Evolutionary conservation across 2,888 invertebrate genomes (phyloP).

Genomic region (Synergus itoensis): DNA sequence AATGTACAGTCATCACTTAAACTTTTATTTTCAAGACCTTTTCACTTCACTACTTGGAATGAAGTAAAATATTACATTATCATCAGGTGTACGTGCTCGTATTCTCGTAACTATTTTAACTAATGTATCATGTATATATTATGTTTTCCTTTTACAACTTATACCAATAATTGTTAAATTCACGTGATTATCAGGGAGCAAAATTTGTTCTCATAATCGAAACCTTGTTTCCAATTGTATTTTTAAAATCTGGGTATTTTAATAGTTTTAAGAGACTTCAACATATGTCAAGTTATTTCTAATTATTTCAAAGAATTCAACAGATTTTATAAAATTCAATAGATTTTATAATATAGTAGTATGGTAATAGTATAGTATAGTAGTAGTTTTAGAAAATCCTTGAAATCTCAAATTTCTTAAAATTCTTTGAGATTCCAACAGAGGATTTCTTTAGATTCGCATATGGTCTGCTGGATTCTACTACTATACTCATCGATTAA

Average conservation of each 20-base stretch:
- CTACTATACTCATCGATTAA: constrained; percentile 9
- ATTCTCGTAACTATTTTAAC: constrained; percentile 5
- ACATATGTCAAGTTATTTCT: too few species aligned
- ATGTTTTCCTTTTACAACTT: constrained; percentile 10
- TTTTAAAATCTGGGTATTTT: background rate
- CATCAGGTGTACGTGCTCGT: constrained; percentile 8
- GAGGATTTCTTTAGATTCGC: constrained; percentile 4
- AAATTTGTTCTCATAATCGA: background rate
- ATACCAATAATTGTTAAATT: constrained; percentile 5
- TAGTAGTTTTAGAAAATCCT: too few species aligned
- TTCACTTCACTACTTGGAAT: background rate
- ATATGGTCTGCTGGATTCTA: constrained; percentile 16
- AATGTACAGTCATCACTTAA: background rate
- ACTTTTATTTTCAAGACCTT: background rate
- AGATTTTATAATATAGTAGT: too few species aligned
- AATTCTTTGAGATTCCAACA: background rate
- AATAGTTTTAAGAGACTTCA: background rate
- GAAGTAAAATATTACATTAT: background rate
- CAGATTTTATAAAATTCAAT: too few species aligned
- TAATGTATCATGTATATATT: background rate
- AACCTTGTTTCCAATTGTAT: background rate
- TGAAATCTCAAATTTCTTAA: too few species aligned
- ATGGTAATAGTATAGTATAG: too few species aligned
- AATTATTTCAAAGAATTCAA: too few species aligned
- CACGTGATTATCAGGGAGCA: constrained; percentile 2